A percentile compares a stretch with the other conserved stretches of the same genome.
Conservation (phyloP, 2,797 vertebrate genomes). For the Epinephelus malabaricus region DNA sequence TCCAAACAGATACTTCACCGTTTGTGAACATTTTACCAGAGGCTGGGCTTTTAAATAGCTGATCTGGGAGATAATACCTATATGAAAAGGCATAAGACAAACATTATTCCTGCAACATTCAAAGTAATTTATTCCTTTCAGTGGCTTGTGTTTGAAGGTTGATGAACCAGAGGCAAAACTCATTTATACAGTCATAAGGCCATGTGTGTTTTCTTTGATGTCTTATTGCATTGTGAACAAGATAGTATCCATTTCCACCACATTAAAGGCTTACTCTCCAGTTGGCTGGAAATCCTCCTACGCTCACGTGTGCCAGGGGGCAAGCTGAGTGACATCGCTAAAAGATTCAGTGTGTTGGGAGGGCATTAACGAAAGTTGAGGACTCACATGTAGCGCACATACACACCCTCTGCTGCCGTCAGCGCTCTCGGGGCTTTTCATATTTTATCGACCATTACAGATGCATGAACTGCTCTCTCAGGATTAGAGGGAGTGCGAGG, state of each 20-base stretch:
- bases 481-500: slow-evolving; percentile 61
- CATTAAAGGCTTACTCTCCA: slow-evolving; percentile 61
- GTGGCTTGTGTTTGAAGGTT: slow-evolving; percentile 37
- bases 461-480: slow-evolving; percentile 71
- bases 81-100: slow-evolving; percentile 26
- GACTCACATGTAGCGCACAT: slow-evolving; percentile 21
- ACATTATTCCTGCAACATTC: slow-evolving; percentile 12
- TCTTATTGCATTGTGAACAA: slow-evolving; percentile 60
- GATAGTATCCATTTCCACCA: slow-evolving; percentile 62
- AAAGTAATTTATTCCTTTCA: slow-evolving; percentile 24
- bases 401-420: slow-evolving; percentile 56
- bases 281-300: slow-evolving; percentile 58
- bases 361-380: slow-evolving; percentile 58
- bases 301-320: slow-evolving; percentile 47
- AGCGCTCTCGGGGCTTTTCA: slow-evolving; percentile 67
- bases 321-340: slow-evolving; percentile 51
- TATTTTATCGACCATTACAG: slow-evolving; percentile 76
- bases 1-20: slow-evolving; percentile 14
- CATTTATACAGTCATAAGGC: slow-evolving; percentile 15
- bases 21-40: slow-evolving; percentile 32
- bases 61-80: not conserved
- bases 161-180: slow-evolving; percentile 36
- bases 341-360: slow-evolving; percentile 64
- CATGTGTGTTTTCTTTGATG: slow-evolving; percentile 53
- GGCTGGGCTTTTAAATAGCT: slow-evolving; percentile 6